Base-by-base conservation (phyloP, 2,888 invertebrate species). In the Caenorhabditis sp. region DNA sequence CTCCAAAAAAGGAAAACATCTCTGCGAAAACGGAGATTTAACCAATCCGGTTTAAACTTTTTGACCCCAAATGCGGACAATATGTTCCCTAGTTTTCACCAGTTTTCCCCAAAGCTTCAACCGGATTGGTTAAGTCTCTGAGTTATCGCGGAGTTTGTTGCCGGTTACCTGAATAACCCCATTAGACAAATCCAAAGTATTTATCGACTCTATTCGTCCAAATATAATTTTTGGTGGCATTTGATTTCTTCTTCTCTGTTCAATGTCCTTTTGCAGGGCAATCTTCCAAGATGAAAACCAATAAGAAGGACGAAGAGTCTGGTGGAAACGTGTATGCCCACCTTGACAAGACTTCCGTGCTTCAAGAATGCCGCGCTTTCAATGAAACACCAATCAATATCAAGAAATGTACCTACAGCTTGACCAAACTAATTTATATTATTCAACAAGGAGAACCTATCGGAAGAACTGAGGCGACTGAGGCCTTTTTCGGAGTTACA, bases 401-500 rank as follows among this genome's bases (percentile, higher is more conserved):
- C 5, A 94, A 96, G 93, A 98, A 97, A 96, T 99, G 99, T 93
- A 95, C 96, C 44, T 95, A 96, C 90, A 97, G 98, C 92, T 94
- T 99, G 87, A 97, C 98, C 84, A 99, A 98, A 94, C 95, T 99
- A 87, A 94, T 99, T 26, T 98, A 97, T 93, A 94, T 99, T 87
- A 94, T 99, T 85, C 97, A 97, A 92, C 98, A 98, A 94, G 89
- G 87, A 0, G 98, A 98, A 93, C 95, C 95, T 90, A 94, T 99
- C 82, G 96, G 12, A 44, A 95, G 96, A 0, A 96, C 96, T 59
- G 99, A 99, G 93, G 99, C 99, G 0, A 99, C 99, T 0, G 98
- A 98, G 92, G 96, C 96, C 8, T 99, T 99, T 93, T 99, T 99
- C 94, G 98, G 99, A 1, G 98, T 98, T 94, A 99, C 99, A 0